phyloP scores from a whole-genome alignment of 2,113 vertebrate genomes.

The Tachysurus vachellii region DNA sequence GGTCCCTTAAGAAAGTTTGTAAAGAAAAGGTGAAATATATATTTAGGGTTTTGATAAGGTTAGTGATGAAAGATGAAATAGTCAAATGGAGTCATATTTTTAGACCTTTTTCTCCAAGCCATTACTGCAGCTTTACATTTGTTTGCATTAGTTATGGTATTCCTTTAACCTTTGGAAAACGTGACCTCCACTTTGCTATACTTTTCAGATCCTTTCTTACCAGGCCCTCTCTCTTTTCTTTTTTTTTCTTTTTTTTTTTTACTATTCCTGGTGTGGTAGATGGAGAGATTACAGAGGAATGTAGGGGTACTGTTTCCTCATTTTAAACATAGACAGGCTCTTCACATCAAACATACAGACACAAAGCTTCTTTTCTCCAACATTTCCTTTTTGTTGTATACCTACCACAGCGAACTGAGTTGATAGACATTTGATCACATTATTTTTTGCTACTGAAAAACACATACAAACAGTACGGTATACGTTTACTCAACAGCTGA shows the following conservation, averaged over 20 bases:
- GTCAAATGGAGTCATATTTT: slow-evolving; percentile 21
- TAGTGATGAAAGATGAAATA: slow-evolving; percentile 8
- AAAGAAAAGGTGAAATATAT: slow-evolving; percentile 6
- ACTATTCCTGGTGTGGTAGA: slow-evolving; percentile 37
- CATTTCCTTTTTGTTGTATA: neutral
- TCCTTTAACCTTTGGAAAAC: slow-evolving; percentile 27
- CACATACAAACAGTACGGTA: neutral
- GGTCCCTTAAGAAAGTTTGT: slow-evolving; percentile 9
- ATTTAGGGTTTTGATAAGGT: slow-evolving; percentile 14
- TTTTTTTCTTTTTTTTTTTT: slow-evolving; percentile 4
- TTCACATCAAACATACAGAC: neutral
- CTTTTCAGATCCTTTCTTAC: neutral
- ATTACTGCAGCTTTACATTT: slow-evolving; percentile 1
- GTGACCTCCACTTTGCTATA: neutral
- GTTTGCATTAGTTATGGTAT: slow-evolving; percentile 25
- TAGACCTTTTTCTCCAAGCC: neutral
- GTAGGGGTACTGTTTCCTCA: slow-evolving; percentile 9
- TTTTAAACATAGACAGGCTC: slow-evolving; percentile 1
- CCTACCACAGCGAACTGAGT: slow-evolving; percentile 5
- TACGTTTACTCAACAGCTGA: neutral
- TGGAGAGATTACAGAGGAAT: slow-evolving; percentile 44
- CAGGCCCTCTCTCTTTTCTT: neutral
- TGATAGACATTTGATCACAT: slow-evolving; percentile 6
- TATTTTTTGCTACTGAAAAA: neutral
- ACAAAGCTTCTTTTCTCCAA: slow-evolving; percentile 28